phyloP scores from a whole-genome alignment of 2,113 vertebrate genomes.

The Tinamus guttatus region DNA sequence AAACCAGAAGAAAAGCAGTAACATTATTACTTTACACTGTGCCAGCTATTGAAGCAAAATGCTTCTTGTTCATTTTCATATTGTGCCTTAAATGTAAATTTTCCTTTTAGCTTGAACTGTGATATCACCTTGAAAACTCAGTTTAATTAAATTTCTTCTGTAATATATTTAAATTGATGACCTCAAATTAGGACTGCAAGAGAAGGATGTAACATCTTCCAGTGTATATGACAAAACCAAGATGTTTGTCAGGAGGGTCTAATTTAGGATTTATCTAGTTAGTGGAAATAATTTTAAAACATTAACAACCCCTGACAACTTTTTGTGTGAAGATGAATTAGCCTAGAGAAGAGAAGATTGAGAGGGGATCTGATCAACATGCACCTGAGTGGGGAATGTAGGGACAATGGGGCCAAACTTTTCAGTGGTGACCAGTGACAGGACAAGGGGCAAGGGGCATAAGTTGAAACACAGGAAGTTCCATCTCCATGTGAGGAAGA shows the following conservation, averaged over 20 bases:
- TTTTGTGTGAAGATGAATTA: neutral
- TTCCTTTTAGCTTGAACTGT: neutral
- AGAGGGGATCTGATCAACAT: too few relatives aligned
- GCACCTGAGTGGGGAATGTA: too few relatives aligned
- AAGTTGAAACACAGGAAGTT: too few relatives aligned
- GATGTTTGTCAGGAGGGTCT: neutral
- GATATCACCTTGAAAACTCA: neutral
- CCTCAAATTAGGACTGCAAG: neutral
- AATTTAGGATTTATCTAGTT: neutral
- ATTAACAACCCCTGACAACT: neutral
- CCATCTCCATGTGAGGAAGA: too few relatives aligned
- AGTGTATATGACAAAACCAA: neutral
- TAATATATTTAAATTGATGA: neutral
- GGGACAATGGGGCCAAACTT: too few relatives aligned
- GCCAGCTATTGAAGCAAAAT: neutral
- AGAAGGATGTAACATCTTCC: neutral
- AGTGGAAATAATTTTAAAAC: neutral
- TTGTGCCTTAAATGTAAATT: neutral
- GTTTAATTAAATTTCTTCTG: neutral
- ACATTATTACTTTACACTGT: neutral
- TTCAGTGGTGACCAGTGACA: too few relatives aligned
- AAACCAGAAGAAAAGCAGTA: neutral
- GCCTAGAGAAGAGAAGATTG: too few relatives aligned
- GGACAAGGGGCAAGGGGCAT: too few relatives aligned
- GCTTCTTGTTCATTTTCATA: neutral